These are phyloP conservation scores for Acholoe squamosa DNA, from an alignment of 2,888 invertebrate genomes.

Conservation along the genomic window DNA sequence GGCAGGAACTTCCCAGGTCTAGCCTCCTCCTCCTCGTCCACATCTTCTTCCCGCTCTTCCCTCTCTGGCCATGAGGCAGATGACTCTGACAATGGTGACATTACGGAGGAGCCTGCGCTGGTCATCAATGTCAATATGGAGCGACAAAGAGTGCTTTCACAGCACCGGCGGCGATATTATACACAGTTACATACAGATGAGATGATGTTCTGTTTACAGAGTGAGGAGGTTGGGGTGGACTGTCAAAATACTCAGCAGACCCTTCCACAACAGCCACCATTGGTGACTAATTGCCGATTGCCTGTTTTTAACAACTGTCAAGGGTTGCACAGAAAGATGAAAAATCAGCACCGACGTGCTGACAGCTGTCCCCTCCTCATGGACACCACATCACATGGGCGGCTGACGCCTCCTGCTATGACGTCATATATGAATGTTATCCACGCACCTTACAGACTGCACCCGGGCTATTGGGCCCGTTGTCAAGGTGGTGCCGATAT, in stretches of 20 bases:
- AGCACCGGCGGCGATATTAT: slow-evolving; percentile 30
- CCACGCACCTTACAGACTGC: slow-evolving; percentile 26
- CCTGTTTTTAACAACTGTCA: neutral
- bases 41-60: slow-evolving; percentile 23
- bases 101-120: neutral
- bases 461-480: neutral
- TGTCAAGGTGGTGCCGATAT: neutral
- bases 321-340: neutral
- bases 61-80: neutral
- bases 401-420: neutral
- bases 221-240: neutral
- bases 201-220: slow-evolving; percentile 36
- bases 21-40: slow-evolving; percentile 10
- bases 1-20: slow-evolving; percentile 50
- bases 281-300: neutral
- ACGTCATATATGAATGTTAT: slow-evolving; percentile 23
- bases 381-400: neutral
- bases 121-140: slow-evolving; percentile 33
- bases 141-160: slow-evolving; percentile 24
- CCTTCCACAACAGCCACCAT: too few relatives aligned
- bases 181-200: slow-evolving; percentile 24
- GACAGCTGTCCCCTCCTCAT: slow-evolving; percentile 42
- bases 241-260: neutral
- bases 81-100: neutral
- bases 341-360: neutral